Evolutionary conservation across 2,113 vertebrate species (phyloP).

Genomic region (Crotalus viridis): DNA sequence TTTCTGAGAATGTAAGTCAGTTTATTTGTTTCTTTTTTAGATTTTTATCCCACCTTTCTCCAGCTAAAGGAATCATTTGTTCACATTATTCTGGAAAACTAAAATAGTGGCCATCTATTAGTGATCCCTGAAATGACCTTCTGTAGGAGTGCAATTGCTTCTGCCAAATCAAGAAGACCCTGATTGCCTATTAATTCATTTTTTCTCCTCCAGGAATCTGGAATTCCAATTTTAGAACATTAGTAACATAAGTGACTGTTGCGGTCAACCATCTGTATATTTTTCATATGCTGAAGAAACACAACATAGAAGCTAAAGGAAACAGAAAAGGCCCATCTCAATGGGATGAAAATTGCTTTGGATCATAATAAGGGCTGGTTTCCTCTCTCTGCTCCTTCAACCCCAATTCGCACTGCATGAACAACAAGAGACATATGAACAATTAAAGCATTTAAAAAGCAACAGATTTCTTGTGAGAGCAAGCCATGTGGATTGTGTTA

Average conservation of each 20-base stretch:
- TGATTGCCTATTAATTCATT: constrained; percentile 9
- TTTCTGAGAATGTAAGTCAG: background rate
- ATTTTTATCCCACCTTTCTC: background rate
- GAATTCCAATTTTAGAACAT: constrained; percentile 46
- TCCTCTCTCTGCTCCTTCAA: background rate
- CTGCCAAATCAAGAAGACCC: constrained; percentile 1
- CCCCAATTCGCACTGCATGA: background rate
- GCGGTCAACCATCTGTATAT: constrained; percentile 47
- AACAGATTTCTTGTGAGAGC: background rate
- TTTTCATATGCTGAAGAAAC: constrained; percentile 48
- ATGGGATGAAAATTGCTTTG: constrained; percentile 35
- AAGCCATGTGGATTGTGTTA: background rate
- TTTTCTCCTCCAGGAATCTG: constrained; percentile 41
- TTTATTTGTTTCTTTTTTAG: background rate
- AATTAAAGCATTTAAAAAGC: background rate
- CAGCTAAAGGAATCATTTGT: background rate
- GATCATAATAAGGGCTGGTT: constrained; percentile 6
- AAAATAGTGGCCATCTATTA: background rate
- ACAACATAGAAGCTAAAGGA: constrained; percentile 41
- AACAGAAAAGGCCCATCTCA: constrained; percentile 55
- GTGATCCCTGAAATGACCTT: background rate
- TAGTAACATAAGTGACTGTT: constrained; percentile 34
- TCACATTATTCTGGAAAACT: background rate
- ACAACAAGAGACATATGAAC: background rate
- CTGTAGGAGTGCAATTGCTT: background rate